Base-by-base conservation (phyloP, 2,113 vertebrate species). In the Euleptes europaea region DNA sequence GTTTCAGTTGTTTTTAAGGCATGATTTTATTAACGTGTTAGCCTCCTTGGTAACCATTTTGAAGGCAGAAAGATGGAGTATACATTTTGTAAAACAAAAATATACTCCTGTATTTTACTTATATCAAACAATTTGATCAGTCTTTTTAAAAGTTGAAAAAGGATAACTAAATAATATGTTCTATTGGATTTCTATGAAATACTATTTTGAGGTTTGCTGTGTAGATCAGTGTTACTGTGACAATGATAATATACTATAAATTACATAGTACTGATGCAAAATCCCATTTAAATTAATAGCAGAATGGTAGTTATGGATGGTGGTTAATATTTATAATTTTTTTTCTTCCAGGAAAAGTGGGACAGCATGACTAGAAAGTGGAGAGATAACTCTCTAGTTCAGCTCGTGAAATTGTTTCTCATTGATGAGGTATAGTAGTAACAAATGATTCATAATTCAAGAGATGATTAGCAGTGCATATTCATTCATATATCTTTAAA, bases 311-410 rank as follows among this genome's bases (percentile, higher is more conserved):
- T 79, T 26, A 10, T 35, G 57, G 38, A 79, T 65, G 63, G 23
- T 26, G 63, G 40, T 5, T 65, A 44, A 66, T 66, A 79, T 17
- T 42, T 66, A n/a, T 78, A 63, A 28, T 44, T 84, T 78, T 40
- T 90, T 82, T 88, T 86, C 38, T 79, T 23, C 70, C 80, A 99
- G 99, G 99, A 99, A 96, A 99, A 99, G 93, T 99, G 98, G 99
- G 99, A 99, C 95, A 99, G 97, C 90, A 98, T 99, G 98, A 99
- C 98, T n/a, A 98, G 98, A 88, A 99, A 97, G 90, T 99, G 98
- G 99, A 98, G 96, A 92, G 97, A 98, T 89, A 99, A 98, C 90
- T 98, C 97, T 90, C 93, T 99, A 91, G 94, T 99, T 88, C 97
- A 98, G 66, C 95, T 98, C 19, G 98, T 99, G 84, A 96, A 97